Evolutionary conservation across 2,113 vertebrate species (phyloP).

Genomic region (Chelonoidis abingdonii): DNA sequence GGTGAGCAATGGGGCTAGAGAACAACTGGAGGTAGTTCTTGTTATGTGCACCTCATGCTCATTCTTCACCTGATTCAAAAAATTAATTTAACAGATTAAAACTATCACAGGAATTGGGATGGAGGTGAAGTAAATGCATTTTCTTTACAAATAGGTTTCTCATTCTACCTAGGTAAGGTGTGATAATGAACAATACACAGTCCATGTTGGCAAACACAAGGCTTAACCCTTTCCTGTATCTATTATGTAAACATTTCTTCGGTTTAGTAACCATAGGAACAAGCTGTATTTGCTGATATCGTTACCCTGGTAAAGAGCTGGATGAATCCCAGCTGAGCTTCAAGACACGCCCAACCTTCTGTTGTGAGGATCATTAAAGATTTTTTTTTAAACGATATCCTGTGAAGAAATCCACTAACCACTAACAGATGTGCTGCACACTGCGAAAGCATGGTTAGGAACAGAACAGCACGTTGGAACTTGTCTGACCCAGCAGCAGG

Average conservation of each 20-base stretch:
- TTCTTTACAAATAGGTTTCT: background rate
- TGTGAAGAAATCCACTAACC: constrained; percentile 7
- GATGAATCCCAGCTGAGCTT: constrained; percentile 11
- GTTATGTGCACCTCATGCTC: background rate
- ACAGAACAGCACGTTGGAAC: background rate
- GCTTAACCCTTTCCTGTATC: background rate
- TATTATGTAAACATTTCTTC: background rate
- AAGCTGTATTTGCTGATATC: constrained; percentile 46
- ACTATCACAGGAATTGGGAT: too few relatives aligned
- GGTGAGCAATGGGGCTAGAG: background rate
- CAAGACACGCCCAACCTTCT: constrained; percentile 38
- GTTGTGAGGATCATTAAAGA: background rate
- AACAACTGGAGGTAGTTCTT: background rate
- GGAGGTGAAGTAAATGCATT: background rate
- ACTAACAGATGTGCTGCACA: constrained; percentile 29
- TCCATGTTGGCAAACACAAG: background rate
- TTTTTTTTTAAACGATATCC: background rate
- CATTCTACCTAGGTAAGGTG: background rate
- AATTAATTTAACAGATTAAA: background rate
- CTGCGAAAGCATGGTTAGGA: background rate
- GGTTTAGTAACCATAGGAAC: constrained; percentile 52
- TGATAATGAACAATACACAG: background rate
- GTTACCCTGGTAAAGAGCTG: constrained; percentile 38
- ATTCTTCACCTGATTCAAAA: background rate
- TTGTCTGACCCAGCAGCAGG: background rate